Evolutionary conservation across 2,113 vertebrate genomes (phyloP), one percentile per base, ranked within the genome.

Genomic region (Chaetodon auriga): DNA sequence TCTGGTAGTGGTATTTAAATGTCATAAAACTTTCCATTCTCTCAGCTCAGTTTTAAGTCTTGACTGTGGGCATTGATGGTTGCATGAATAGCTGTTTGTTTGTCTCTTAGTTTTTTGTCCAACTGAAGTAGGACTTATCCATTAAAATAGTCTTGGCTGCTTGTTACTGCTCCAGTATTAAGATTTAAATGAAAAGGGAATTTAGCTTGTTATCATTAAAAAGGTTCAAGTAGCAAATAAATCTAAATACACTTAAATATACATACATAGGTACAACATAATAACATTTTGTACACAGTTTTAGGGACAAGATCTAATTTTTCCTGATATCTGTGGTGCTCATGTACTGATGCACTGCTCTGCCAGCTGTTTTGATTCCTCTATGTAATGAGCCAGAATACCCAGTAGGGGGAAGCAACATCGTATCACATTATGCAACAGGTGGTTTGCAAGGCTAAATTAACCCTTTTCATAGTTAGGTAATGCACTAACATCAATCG

Each of bases 351-450:
- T 11, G 6, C 18, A 54, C 16, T 36, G 0, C 12, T 14, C 41
- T 58, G 5, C 46, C 25, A 11, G 13, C 18, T 5, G 14, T 12
- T 64, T 57, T 0, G 5, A 13, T 7, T 48, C 11, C 0, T 4
- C 18, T 23, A 3, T 88, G 88, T 75, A 82, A 78, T 75, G 66
- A 66, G 4, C 48, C 12, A 15, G 6, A 18, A n/a, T 35, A 11
- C 1, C 79, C 93, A 90, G 81, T 66, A 92, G 93, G 68, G 77
- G 90, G 92, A 43, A 71, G 66, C 84, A 88, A 74, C 30, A 68
- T 15, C 5, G 10, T 36, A n/a, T 76, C 51, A n/a, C 78, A 78
- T 3, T 14, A 54, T 54, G 49, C 82, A 87, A 87, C 82, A 90
- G 75, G 75, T 82, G 75, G 77, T 30, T 19, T 25, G 18, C 0